phyloP scores from a whole-genome alignment of 2,888 invertebrate species.

The Horisme vitalbata region DNA sequence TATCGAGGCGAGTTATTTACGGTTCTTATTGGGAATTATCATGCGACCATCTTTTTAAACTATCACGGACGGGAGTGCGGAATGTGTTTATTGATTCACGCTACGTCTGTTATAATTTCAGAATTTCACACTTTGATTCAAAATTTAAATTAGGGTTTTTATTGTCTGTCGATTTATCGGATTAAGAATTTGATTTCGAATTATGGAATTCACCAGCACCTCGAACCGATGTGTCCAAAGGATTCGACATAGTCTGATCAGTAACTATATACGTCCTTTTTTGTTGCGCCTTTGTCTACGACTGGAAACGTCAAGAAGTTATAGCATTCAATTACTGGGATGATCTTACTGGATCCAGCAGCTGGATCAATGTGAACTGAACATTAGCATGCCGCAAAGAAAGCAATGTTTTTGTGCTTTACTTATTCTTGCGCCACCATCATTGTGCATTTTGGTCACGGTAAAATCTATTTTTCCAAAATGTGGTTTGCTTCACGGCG shows the following conservation, averaged over 20 bases:
- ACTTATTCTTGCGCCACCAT: conserved; percentile 43
- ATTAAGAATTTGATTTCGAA: too few relatives aligned
- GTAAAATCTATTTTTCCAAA: conserved; percentile 65
- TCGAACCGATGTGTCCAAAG: too few relatives aligned
- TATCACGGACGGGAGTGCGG: conserved; percentile 53
- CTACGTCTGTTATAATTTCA: conserved; percentile 54
- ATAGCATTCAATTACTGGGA: too few relatives aligned
- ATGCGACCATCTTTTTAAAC: conserved; percentile 52
- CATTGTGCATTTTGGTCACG: conserved; percentile 58
- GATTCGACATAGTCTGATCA: too few relatives aligned
- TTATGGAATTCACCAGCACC: too few relatives aligned
- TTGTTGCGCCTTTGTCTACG: too few relatives aligned
- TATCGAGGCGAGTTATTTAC: conserved; percentile 68
- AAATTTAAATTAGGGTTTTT: conserved; percentile 40
- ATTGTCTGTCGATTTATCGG: conserved; percentile 27
- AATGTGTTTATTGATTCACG: conserved; percentile 76
- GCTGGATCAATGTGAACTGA: too few relatives aligned
- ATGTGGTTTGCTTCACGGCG: conserved; percentile 69
- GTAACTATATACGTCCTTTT: too few relatives aligned
- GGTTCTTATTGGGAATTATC: conserved; percentile 67
- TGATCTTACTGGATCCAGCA: too few relatives aligned
- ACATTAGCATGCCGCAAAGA: too few relatives aligned
- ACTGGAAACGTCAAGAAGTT: too few relatives aligned
- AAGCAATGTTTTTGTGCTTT: conserved; percentile 25
- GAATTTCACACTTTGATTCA: conserved; percentile 62